phyloP scores from a whole-genome alignment of 1,140 invertebrate species.

The Tetraneura akinire region DNA sequence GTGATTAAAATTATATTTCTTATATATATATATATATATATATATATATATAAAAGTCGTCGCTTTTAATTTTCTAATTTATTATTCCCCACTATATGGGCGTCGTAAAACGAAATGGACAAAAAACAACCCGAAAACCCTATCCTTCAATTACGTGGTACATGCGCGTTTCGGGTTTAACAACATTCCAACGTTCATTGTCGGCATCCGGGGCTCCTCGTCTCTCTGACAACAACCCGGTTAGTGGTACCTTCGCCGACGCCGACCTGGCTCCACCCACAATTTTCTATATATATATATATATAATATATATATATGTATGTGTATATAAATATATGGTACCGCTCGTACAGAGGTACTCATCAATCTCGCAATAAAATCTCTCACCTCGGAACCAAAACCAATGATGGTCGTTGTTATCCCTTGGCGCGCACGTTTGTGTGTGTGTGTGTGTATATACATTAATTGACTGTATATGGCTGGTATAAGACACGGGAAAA shows the following conservation, averaged over 20 bases:
- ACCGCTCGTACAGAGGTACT: neutral
- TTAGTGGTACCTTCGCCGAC: slow-evolving; percentile 17
- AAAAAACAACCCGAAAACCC: slow-evolving; percentile 44
- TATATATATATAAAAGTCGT: slow-evolving; percentile 46
- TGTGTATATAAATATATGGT: no score
- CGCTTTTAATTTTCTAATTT: slow-evolving; percentile 38
- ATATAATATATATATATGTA: neutral
- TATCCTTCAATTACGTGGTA: slow-evolving; percentile 38
- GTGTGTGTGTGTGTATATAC: neutral
- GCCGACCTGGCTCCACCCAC: slow-evolving; percentile 37
- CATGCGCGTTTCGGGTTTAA: slow-evolving; percentile 48
- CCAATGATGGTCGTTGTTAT: slow-evolving; percentile 20
- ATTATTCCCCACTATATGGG: slow-evolving; percentile 2
- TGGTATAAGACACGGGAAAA: neutral
- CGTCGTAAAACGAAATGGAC: slow-evolving; percentile 24
- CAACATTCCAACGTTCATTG: slow-evolving; percentile 50
- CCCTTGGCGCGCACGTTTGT: no score
- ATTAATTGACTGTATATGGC: no score
- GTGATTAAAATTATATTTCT: slow-evolving; percentile 38
- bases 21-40: no score
- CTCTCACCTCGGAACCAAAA: slow-evolving; percentile 32
- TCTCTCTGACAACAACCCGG: slow-evolving; percentile 39
- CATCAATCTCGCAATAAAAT: slow-evolving; percentile 51
- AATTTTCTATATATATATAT: neutral
- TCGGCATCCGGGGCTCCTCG: slow-evolving; percentile 27